A percentile compares a stretch with the other conserved stretches of the same genome.
Conservation (phyloP, 2,888 invertebrate species). For the Xanthorhoe spadicearia region DNA sequence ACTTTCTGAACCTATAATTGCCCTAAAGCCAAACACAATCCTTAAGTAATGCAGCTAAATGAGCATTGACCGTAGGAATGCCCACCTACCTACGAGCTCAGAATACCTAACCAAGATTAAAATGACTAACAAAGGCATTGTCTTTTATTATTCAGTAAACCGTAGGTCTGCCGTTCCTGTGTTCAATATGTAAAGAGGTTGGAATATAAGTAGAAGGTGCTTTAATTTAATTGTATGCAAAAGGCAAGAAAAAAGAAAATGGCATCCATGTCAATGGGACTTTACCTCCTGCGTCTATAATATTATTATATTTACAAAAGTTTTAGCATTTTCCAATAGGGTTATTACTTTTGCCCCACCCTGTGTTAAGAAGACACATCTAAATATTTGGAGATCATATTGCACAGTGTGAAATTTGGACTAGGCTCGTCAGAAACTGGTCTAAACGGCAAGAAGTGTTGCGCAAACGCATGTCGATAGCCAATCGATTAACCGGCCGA, state of each 20-base stretch:
- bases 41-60: neutral
- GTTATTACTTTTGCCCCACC: too few species aligned
- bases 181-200: neutral
- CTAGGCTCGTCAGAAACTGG: neutral
- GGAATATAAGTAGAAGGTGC: too few species aligned
- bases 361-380: too few species aligned
- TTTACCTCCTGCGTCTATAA: too few species aligned
- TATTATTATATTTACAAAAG: too few species aligned
- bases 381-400: too few species aligned
- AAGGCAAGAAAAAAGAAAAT: too few species aligned
- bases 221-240: too few species aligned
- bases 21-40: neutral
- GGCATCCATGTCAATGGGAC: too few species aligned
- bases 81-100: slow-evolving; percentile 12
- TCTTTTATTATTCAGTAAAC: slow-evolving; percentile 4
- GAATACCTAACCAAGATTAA: slow-evolving; percentile 25
- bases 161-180: neutral
- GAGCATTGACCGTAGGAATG: slow-evolving; percentile 20
- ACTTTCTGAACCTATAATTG: neutral
- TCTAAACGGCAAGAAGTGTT: neutral
- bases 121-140: slow-evolving; percentile 29
- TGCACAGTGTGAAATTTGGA: neutral
- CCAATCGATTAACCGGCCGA: slow-evolving; percentile 3
- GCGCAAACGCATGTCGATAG: neutral
- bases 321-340: too few species aligned